Percentiles rank a stretch among this genome's conserved stretches.
phyloP scores from a whole-genome alignment of 2,888 invertebrate species.

The Venusia cambrica region DNA sequence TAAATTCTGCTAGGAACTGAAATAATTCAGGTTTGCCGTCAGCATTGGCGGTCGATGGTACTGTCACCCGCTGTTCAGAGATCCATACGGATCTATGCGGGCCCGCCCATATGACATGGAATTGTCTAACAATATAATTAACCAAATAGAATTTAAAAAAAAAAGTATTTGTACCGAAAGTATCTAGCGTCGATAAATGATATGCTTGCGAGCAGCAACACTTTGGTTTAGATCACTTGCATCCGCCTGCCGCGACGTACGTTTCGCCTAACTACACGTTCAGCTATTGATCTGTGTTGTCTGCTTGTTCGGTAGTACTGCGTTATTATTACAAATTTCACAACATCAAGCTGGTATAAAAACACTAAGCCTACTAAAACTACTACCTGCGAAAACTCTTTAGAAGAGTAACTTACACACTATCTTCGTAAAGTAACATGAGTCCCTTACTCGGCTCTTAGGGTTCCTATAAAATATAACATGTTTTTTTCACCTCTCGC shows the following conservation, averaged over 20 bases:
- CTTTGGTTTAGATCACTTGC: constrained; percentile 71
- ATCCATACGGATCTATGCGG: constrained; percentile 33
- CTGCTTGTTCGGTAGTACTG: constrained; percentile 66
- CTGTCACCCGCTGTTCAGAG: constrained; percentile 51
- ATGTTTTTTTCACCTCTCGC: constrained; percentile 61
- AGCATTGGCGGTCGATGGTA: too few species aligned
- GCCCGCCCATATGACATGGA: constrained; percentile 54
- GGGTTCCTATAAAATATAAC: constrained; percentile 77
- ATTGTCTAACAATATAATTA: constrained; percentile 74
- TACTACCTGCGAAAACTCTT: constrained; percentile 81
- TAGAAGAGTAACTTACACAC: constrained; percentile 77
- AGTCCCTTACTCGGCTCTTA: constrained; percentile 52
- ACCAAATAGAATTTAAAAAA: constrained; percentile 72
- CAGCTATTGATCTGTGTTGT: constrained; percentile 64
- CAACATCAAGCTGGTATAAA: constrained; percentile 82
- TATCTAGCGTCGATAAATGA: constrained; percentile 76
- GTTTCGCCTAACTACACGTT: constrained; percentile 71
- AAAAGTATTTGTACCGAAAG: constrained; percentile 75
- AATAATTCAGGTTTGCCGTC: constrained; percentile 66
- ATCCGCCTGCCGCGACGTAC: constrained; percentile 50
- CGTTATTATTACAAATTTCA: constrained; percentile 75
- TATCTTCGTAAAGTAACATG: constrained; percentile 75
- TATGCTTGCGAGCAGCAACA: constrained; percentile 77
- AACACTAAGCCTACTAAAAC: constrained; percentile 81
- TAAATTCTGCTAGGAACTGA: constrained; percentile 79